A percentile compares a stretch with the other conserved stretches of the same genome.
Evolutionary conservation across 2,888 invertebrate species (phyloP).

Genomic region (Stenotaenia linearis): DNA sequence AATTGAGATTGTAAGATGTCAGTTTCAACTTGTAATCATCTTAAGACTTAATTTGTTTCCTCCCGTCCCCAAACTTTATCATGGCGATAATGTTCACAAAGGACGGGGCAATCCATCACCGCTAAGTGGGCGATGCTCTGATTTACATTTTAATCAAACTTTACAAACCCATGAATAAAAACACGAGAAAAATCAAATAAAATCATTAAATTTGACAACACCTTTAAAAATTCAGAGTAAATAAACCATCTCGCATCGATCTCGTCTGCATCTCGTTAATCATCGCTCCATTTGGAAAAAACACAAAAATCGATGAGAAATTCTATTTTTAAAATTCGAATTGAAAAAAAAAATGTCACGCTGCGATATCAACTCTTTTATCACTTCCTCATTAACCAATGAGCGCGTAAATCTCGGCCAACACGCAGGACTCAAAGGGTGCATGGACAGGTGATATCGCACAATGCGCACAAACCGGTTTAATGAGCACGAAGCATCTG

Average conservation of each 20-base stretch:
- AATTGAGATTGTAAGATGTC: conserved; percentile 26
- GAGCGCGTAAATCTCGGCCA: not conserved
- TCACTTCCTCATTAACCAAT: conserved; percentile 14
- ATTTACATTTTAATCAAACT: conserved; percentile 26
- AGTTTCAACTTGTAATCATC: conserved; percentile 21
- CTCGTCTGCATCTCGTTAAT: not conserved
- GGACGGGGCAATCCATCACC: not conserved
- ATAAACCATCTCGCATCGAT: too few species aligned
- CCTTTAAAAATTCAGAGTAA: not conserved
- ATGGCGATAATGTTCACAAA: conserved; percentile 22
- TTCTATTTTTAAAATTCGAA: conserved; percentile 6
- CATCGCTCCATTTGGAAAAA: not conserved
- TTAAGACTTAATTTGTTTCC: conserved; percentile 21
- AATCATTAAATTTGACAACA: not conserved
- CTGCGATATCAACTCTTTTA: not conserved
- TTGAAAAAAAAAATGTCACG: not conserved
- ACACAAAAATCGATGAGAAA: not conserved
- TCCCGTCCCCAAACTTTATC: conserved; percentile 2
- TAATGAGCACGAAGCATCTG: conserved; percentile 8
- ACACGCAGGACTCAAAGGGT: not conserved
- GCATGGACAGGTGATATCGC: not conserved
- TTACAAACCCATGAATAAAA: not conserved
- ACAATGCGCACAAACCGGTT: not conserved
- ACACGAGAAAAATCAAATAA: not conserved
- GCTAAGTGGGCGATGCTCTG: conserved; percentile 14